Evolutionary conservation across 64 coral and sea anemone genomes (phyloP), one percentile per base, ranked within the genome.

Genomic region (Trachythela sp.): DNA sequence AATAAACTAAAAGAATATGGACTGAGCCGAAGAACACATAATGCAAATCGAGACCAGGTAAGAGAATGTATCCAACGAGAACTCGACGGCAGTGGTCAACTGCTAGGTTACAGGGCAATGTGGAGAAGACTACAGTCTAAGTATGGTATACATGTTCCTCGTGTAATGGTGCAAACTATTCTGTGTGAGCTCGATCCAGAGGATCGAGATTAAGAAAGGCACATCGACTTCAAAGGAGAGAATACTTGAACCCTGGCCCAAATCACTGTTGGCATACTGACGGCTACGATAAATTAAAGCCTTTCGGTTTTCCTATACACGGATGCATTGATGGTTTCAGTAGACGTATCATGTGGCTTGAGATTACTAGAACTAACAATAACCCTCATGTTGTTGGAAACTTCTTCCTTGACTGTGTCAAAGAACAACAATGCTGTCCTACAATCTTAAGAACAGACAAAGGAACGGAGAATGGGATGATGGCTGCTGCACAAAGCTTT

Each of bases 281-380:
- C 15, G 59, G 59, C 20, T 68, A 68, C 18, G 84, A 85, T 31
- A 85, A 85, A 48, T 30, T 85, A 22, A 85, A 85, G 40, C 86
- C 54, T 10, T 87, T 17, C 34, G 10, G 54, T 9, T 67, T 87
- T 36, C 64, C 50, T 2, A 87, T 87, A 26, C 59, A 88, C 68
- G 87, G 87, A n/a, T 71, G 59, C 64, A 88, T 88, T 24, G 30
- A 87, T 58, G 85, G 85, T 14, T 87, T 87, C 39, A 87, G 50
- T 34, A 26, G 51, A 48, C 29, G 35, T 54, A 67, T 87, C 17
- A 36, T 87, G 54, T 87, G 86, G 86, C 87, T 88, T 29, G 87
- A 88, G 27, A 70, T 88, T 27, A 26, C 35, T 39, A 60, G 14
- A 20, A n/a, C n/a, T n/a, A n/a, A n/a, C n/a, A n/a, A n/a, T n/a